These are phyloP conservation scores for Cydia pomonella DNA, from an alignment of 1,140 invertebrate genomes.

Conservation along the genomic window DNA sequence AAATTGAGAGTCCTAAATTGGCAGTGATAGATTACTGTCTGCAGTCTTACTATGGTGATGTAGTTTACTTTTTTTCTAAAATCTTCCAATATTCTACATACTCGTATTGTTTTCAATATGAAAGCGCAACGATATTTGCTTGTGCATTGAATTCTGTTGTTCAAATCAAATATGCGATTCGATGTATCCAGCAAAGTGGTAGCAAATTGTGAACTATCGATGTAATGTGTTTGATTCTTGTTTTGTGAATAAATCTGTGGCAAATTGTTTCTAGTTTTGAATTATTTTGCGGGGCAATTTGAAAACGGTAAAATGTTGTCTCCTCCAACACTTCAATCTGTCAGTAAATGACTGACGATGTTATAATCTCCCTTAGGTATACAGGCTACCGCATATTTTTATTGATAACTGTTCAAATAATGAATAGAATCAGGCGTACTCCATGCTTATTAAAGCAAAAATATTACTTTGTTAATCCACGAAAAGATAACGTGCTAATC, in stretches of 20 bases:
- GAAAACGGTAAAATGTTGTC: neutral
- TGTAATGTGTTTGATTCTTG: neutral
- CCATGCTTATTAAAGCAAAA: too few relatives aligned
- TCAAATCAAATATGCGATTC: neutral
- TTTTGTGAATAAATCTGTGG: neutral
- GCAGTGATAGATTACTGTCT: neutral
- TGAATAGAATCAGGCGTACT: too few relatives aligned
- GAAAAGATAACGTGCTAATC: too few relatives aligned
- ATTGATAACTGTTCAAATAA: too few relatives aligned
- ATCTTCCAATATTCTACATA: slow-evolving; percentile 37
- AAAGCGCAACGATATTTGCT: slow-evolving; percentile 10
- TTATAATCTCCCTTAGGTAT: too few relatives aligned
- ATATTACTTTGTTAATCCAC: too few relatives aligned
- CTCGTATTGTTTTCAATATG: slow-evolving; percentile 6
- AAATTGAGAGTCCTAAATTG: too few relatives aligned
- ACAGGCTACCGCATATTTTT: too few relatives aligned
- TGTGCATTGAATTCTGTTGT: slow-evolving; percentile 2
- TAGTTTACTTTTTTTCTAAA: slow-evolving; percentile 4
- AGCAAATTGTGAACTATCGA: neutral
- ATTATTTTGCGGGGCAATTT: neutral
- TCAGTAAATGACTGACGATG: neutral
- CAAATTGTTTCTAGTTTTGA: neutral
- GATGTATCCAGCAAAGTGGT: neutral
- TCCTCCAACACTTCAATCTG: neutral
- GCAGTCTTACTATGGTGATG: neutral